Evolutionary conservation across 2,113 vertebrate genomes (phyloP).

Genomic region (Salvelinus namaycush): DNA sequence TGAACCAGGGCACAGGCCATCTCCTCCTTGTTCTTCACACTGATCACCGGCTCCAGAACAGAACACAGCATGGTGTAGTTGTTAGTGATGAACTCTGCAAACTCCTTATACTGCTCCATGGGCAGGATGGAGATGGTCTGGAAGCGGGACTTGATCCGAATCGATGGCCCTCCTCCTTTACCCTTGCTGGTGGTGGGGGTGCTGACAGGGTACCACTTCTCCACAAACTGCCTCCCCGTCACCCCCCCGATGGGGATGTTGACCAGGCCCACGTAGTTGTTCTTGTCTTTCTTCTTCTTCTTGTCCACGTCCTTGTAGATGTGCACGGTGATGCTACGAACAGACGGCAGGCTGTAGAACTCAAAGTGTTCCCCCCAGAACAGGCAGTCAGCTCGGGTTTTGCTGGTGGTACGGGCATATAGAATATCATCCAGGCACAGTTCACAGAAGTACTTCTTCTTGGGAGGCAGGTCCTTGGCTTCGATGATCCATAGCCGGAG

Average conservation of each 20-base stretch:
- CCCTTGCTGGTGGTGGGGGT: conserved; percentile 89
- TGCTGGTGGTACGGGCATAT: conserved; percentile 95
- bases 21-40: conserved; percentile 95
- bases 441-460: conserved; percentile 98
- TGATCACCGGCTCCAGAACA: conserved; percentile 94
- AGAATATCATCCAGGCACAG: conserved; percentile 95
- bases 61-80: conserved; percentile 91
- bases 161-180: conserved; percentile 87
- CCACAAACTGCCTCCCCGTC: conserved; percentile 89
- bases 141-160: conserved; percentile 93
- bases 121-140: conserved; percentile 93
- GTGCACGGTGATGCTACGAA: conserved; percentile 90
- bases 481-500: conserved; percentile 97
- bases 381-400: conserved; percentile 88
- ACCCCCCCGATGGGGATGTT: conserved; percentile 87
- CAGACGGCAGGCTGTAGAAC: conserved; percentile 82
- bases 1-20: conserved; percentile 94
- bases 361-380: conserved; percentile 99
- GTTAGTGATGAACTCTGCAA: conserved; percentile 95
- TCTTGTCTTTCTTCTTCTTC: conserved; percentile 98
- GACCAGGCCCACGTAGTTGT: conserved; percentile 93
- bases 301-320: conserved; percentile 94
- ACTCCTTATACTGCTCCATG: conserved; percentile 99
- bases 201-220: conserved; percentile 97
- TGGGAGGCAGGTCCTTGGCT: conserved; percentile 92